A percentile compares a stretch with the other conserved stretches of the same genome.
phyloP scores from a whole-genome alignment of 2,113 vertebrate species.

The Antechinus flavipes region DNA sequence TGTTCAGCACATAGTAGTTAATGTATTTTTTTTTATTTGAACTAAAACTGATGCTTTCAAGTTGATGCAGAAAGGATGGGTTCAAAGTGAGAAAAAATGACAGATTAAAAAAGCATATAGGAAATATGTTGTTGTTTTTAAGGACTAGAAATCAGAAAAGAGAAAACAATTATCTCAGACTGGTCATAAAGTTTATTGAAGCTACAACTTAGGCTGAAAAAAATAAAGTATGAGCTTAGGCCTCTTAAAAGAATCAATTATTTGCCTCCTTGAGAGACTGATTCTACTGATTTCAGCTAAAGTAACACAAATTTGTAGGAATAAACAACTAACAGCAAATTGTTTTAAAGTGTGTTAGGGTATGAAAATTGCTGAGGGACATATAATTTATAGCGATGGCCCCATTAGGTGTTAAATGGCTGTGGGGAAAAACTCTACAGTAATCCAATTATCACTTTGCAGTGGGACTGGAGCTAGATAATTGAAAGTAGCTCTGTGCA shows the following conservation, averaged over 20 bases:
- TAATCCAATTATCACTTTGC: slow-evolving; percentile 55
- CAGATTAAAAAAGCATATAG: slow-evolving; percentile 28
- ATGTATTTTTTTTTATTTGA: background rate
- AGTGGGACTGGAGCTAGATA: slow-evolving; percentile 18
- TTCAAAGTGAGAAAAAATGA: slow-evolving; percentile 2
- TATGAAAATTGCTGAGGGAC: background rate
- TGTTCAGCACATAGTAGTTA: slow-evolving; percentile 39
- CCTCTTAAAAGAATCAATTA: slow-evolving; percentile 49
- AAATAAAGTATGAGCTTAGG: slow-evolving; percentile 27
- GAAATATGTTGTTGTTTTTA: slow-evolving; percentile 30
- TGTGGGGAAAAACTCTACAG: slow-evolving; percentile 2
- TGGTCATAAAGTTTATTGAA: slow-evolving; percentile 5
- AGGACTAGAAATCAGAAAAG: slow-evolving; percentile 30
- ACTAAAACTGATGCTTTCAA: background rate
- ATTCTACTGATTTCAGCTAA: slow-evolving; percentile 26
- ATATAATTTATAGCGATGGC: slow-evolving; percentile 38
- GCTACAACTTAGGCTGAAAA: slow-evolving; percentile 18
- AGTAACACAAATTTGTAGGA: slow-evolving; percentile 27
- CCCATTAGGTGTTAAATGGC: slow-evolving; percentile 30
- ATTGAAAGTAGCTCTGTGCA: background rate
- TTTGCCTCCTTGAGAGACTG: slow-evolving; percentile 44
- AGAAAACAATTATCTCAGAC: slow-evolving; percentile 36
- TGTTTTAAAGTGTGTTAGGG: slow-evolving; percentile 33
- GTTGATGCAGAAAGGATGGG: slow-evolving; percentile 23
- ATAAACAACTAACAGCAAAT: slow-evolving; percentile 35